These are phyloP conservation scores for Lobophora halterata DNA, from an alignment of 2,888 invertebrate species.

Conservation along the genomic window DNA sequence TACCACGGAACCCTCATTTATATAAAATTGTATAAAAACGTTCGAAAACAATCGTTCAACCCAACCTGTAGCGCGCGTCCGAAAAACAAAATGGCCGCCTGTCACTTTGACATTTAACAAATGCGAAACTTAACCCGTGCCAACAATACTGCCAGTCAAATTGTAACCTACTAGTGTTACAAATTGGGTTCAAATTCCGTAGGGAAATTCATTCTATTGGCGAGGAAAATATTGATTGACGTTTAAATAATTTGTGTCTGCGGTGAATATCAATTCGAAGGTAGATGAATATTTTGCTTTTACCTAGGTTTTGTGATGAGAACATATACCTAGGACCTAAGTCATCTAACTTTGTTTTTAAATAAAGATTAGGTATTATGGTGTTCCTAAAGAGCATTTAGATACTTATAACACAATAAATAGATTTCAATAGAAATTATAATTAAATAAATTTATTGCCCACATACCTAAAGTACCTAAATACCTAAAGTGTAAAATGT, in stretches of 20 bases:
- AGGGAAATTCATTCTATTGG: conserved; percentile 27
- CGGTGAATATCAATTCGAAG: conserved; percentile 16
- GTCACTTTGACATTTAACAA: conserved; percentile 35
- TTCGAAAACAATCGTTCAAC: conserved; percentile 4
- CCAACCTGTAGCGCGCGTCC: conserved; percentile 26
- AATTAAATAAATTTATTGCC: no score
- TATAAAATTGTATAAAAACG: background rate
- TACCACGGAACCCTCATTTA: background rate
- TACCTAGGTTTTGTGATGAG: no score
- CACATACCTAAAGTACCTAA: no score
- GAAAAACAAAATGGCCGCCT: conserved; percentile 32
- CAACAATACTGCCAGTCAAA: conserved; percentile 11
- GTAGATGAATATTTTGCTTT: no score
- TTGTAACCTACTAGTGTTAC: conserved; percentile 11
- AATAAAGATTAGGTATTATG: no score
- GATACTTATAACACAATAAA: no score
- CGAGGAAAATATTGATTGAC: conserved; percentile 24
- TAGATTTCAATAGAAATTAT: no score
- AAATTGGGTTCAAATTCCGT: conserved; percentile 18
- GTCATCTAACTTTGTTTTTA: no score
- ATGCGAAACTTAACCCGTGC: conserved; percentile 24
- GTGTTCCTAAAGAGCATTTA: no score
- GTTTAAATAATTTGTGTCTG: conserved; percentile 21
- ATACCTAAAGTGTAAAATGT: no score
- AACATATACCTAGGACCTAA: no score